These are phyloP conservation scores for Nicator chloris DNA, from an alignment of 2,113 vertebrate species.

Conservation along the genomic window DNA sequence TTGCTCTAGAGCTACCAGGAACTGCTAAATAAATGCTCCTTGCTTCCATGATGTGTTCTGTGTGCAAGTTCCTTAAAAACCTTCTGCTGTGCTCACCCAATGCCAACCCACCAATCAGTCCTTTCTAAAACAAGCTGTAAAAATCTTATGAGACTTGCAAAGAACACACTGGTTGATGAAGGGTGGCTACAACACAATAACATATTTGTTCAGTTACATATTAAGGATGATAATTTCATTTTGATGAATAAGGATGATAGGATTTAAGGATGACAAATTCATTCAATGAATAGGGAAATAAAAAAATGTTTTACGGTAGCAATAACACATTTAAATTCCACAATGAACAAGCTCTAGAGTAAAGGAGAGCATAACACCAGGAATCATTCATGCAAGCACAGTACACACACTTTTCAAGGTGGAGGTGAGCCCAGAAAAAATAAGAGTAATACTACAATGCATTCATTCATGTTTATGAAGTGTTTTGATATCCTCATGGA, in stretches of 20 bases:
- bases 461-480: neutral
- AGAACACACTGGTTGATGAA: neutral
- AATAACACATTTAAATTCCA: neutral
- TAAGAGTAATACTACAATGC: neutral
- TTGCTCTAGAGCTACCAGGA: neutral
- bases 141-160: neutral
- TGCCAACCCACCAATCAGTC: neutral
- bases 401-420: neutral
- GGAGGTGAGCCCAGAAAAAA: neutral
- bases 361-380: neutral
- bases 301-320: neutral
- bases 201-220: neutral
- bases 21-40: neutral
- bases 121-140: neutral
- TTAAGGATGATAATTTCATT: neutral
- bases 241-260: too few species aligned
- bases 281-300: neutral
- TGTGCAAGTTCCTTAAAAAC: neutral
- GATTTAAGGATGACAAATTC: too few species aligned
- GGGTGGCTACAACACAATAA: neutral
- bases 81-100: neutral
- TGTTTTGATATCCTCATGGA: neutral
- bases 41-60: neutral
- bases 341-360: neutral
- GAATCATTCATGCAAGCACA: neutral